Evolutionary conservation across 1,140 invertebrate genomes (phyloP).

Genomic region (Penaeus japonicus): DNA sequence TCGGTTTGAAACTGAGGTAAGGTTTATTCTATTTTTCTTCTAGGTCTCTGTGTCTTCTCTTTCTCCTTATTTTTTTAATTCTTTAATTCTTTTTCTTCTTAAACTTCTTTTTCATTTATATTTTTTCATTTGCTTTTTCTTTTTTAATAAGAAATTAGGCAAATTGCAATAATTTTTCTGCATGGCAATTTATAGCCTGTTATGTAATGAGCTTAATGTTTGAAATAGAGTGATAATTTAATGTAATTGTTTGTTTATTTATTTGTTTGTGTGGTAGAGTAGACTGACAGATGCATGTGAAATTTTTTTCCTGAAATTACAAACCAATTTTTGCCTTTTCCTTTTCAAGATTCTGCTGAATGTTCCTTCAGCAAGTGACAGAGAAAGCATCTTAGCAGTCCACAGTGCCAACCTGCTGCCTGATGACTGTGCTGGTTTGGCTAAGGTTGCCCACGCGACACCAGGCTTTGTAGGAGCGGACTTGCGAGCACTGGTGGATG

Average conservation of each 20-base stretch:
- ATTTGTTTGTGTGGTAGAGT: no score
- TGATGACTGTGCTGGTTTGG: neutral
- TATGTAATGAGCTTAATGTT: no score
- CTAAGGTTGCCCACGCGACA: slow-evolving; percentile 6
- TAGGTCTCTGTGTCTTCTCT: neutral
- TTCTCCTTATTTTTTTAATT: neutral
- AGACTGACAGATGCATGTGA: no score
- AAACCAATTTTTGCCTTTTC: neutral
- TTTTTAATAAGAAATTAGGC: no score
- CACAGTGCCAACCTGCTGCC: slow-evolving; percentile 10
- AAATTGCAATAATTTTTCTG: no score
- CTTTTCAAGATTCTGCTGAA: slow-evolving; percentile 13
- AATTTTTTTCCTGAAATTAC: no score
- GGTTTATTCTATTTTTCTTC: neutral
- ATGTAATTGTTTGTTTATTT: no score
- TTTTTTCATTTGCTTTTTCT: neutral
- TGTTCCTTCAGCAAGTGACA: slow-evolving; percentile 15
- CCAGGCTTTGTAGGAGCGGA: slow-evolving; percentile 48
- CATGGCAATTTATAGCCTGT: no score
- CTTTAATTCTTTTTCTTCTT: neutral
- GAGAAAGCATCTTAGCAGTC: neutral
- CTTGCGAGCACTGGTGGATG: slow-evolving; percentile 15
- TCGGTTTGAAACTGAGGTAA: slow-evolving; percentile 40
- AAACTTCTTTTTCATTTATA: neutral
- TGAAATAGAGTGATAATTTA: no score